Evolutionary conservation across 2,888 invertebrate genomes (phyloP), one percentile per base, ranked within the genome.

Genomic region (Phortica magna): DNA sequence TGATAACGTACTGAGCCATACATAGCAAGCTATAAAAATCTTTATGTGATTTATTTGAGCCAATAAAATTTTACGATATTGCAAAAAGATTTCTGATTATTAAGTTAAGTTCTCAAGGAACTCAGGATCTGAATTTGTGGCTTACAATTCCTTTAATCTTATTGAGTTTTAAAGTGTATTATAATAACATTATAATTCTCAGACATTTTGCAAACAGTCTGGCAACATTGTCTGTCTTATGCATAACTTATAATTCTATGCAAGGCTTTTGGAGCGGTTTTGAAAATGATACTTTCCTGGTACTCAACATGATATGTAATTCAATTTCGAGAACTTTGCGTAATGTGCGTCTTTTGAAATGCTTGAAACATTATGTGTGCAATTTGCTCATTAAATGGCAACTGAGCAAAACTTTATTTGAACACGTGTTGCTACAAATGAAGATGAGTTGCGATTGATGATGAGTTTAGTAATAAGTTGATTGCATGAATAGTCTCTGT

Each of bases 351-450:
- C 10, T 61, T 22, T 10, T 55, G 17, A 17, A 14, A 55, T 61
- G 61, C 22, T 48, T 48, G 61, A 19, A 19, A 61, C 7, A 17
- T 61, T 19, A 19, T 61, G n/a, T 10, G 4, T 61, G 22, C 22
- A 22, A n/a, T 61, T 19, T 61, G 61, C 22, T 61, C 31, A 61
- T 61, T 61, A 17, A n/a, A 5, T 59, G 9, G 19, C 2, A 22
- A 61, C n/a, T 59, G 61, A 22, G 10, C 9, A 0, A 61, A 61
- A 61, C 61, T 61, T 59, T 22, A 61, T 61, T 61, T 17, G 12
- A 61, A 61, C 61, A 61, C 22, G 61, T 61, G 61, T 61, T 61
- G 61, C 22, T 22, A 61, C 22, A 61, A 61, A 61, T 59, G 17
- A 59, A 59, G 22, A 59, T n/a, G 19, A 19, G 59, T 61, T 61